Evolutionary conservation across 2,888 invertebrate genomes (phyloP).

Genomic region (Eustalomyia histrio): DNA sequence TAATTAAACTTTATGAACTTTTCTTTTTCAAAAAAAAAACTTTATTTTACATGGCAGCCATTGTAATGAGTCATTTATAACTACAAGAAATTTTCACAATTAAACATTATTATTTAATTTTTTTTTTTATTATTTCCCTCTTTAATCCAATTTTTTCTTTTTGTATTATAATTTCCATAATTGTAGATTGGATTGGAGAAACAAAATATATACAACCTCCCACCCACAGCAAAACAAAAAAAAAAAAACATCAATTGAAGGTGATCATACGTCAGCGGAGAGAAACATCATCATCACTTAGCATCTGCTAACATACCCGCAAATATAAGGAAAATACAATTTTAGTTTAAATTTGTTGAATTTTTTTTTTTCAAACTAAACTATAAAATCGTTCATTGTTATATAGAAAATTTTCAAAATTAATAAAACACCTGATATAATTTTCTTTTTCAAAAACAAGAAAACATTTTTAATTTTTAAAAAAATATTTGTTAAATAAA

Average conservation of each 20-base stretch:
- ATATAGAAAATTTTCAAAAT: too few species aligned
- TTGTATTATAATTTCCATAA: slow-evolving; percentile 43
- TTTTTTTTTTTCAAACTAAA: background rate
- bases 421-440: too few species aligned
- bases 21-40: slow-evolving; percentile 34
- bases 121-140: slow-evolving; percentile 28
- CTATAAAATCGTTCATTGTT: background rate
- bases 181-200: background rate
- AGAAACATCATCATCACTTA: slow-evolving; percentile 38
- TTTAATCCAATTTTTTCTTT: slow-evolving; percentile 47
- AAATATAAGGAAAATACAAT: slow-evolving; percentile 21
- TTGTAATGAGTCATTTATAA: slow-evolving; percentile 45
- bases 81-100: slow-evolving; percentile 29
- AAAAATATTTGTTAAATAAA: too few species aligned
- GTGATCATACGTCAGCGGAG: slow-evolving; percentile 56
- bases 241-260: slow-evolving; percentile 44
- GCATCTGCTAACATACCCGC: background rate
- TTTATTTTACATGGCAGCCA: slow-evolving; percentile 21
- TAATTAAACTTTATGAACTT: slow-evolving; percentile 64
- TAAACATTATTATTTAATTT: slow-evolving; percentile 41
- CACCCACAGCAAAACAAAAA: slow-evolving; percentile 35
- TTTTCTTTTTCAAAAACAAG: too few species aligned
- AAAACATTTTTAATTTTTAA: too few species aligned
- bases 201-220: slow-evolving; percentile 16
- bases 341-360: background rate